A percentile compares a stretch with the other conserved stretches of the same genome.
phyloP scores from a whole-genome alignment of 2,113 vertebrate species.

The Myiopsitta monachus region DNA sequence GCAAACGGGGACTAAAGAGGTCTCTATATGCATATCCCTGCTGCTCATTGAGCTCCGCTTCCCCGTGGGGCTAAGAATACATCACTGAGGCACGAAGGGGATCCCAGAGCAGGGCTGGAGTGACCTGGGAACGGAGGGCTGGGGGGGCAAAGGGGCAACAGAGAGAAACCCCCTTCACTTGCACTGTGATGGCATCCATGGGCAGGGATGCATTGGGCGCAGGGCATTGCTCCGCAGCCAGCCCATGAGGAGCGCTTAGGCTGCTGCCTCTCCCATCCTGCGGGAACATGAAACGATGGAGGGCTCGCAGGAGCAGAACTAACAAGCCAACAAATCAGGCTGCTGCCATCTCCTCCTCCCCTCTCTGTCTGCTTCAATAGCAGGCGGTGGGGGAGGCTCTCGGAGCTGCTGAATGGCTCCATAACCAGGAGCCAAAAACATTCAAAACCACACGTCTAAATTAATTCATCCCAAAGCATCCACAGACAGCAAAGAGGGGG shows the following conservation, averaged over 20 bases:
- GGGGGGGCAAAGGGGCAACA: background rate
- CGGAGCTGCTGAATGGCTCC: conserved; percentile 10
- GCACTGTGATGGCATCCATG: accelerated
- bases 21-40: accelerated
- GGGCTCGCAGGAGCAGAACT: conserved; percentile 26
- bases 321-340: conserved; percentile 67
- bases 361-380: conserved; percentile 54
- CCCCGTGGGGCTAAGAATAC: background rate
- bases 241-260: background rate
- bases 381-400: conserved; percentile 34
- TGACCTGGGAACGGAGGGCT: background rate
- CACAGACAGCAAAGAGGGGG: background rate
- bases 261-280: background rate
- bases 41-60: background rate
- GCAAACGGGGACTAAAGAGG: background rate
- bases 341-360: conserved; percentile 59
- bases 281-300: conserved; percentile 40
- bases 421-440: conserved; percentile 51
- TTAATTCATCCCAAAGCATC: conserved; percentile 29
- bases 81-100: accelerated
- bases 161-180: background rate
- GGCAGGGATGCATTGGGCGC: background rate
- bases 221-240: background rate
- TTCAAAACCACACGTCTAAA: conserved; percentile 42
- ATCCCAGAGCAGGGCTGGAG: background rate